Base-by-base conservation (phyloP, 2,888 invertebrate genomes). In the Halictus ligatus region DNA sequence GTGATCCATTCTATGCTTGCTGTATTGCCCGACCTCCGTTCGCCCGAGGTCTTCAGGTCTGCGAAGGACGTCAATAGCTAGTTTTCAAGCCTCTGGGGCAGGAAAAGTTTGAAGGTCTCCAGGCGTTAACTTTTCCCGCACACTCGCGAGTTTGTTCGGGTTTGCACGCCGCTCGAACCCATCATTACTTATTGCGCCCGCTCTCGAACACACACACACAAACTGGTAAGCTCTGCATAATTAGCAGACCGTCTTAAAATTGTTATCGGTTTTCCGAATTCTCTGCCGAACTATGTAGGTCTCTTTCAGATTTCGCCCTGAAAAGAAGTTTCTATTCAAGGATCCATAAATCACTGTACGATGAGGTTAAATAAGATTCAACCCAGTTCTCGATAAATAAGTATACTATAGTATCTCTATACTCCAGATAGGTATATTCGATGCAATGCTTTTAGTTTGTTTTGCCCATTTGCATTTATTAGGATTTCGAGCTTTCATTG, bases 1-100 rank as follows among this genome's bases (percentile, higher is more conserved):
- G 71, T 67, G 35, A 67, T 67, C 35, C 35, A 67, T 67, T 67
- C 67, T 67, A 10, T 40, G 67, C 35, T 67, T 67, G 67, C 67
- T 67, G 40, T 67, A 67, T 67, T 67, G 69, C 43, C 15, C 40
- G 48, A 18, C 50, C 1, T 29, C 7, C 1, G 5, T 67, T 58
- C 67, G 67, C 67, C 67, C 21, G 67, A 18, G 67, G 40, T 67
- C 67, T 67, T 67, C 35, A 64, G 7, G 64, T 13, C 64, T 64
- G 64, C 29, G 29, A 18, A 29, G 29, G 64, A 64, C 64, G 29
- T 64, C 64, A 64, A 64, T 64, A 64, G 67, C 67, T 67, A 18
- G 40, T 67, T 67, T 40, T 67, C 10, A 67, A 67, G 67, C 67
- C 40, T 40, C 21, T 18, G 40, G 35, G 67, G 35, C 21, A 35